phyloP scores from a whole-genome alignment of 2,113 vertebrate genomes.

The Oryzias melastigma region DNA sequence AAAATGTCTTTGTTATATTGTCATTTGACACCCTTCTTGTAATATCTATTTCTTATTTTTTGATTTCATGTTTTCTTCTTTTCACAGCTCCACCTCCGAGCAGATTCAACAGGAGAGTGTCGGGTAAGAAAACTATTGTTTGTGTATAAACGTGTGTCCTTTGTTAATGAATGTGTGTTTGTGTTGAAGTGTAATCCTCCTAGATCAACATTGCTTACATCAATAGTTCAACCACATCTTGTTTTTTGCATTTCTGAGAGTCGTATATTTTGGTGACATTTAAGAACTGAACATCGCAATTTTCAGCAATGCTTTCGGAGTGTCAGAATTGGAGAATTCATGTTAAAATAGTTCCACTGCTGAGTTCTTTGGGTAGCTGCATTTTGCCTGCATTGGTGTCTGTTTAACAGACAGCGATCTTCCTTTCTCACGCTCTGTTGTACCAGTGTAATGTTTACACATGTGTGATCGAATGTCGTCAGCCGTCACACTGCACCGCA shows the following conservation, averaged over 20 bases:
- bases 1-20: slow-evolving; percentile 11
- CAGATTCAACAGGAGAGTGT: slow-evolving; percentile 92
- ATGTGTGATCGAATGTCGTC: slow-evolving; percentile 58
- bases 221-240: slow-evolving; percentile 21
- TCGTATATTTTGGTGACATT: slow-evolving; percentile 2
- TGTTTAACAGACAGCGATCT: slow-evolving; percentile 16
- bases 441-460: slow-evolving; percentile 51
- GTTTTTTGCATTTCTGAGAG: slow-evolving; percentile 16
- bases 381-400: slow-evolving; percentile 4
- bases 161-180: slow-evolving; percentile 7
- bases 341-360: neutral
- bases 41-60: slow-evolving; percentile 27
- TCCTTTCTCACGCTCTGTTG: slow-evolving; percentile 50
- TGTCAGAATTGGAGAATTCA: too few relatives aligned
- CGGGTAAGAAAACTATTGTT: slow-evolving; percentile 80
- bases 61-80: slow-evolving; percentile 47
- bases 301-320: too few relatives aligned
- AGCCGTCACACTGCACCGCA: slow-evolving; percentile 46
- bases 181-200: slow-evolving; percentile 39
- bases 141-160: slow-evolving; percentile 4
- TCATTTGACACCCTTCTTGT: neutral
- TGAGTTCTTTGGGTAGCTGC: slow-evolving; percentile 23
- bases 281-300: neutral
- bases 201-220: slow-evolving; percentile 28
- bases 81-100: slow-evolving; percentile 86